phyloP scores from a whole-genome alignment of 2,888 invertebrate genomes.

The Magallana nippona region DNA sequence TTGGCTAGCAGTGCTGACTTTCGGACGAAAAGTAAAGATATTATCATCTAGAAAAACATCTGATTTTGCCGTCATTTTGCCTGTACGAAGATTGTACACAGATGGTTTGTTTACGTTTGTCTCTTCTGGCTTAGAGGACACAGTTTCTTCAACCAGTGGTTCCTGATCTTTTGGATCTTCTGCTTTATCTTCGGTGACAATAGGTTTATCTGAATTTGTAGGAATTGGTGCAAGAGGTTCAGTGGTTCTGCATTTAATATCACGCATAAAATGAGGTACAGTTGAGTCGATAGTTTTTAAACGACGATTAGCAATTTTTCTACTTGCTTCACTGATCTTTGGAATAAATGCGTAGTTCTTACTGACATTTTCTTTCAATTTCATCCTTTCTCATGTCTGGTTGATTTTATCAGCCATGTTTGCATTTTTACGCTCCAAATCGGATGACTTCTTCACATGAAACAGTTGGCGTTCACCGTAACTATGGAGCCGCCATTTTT shows the following conservation, averaged over 20 bases:
- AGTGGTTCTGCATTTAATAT: constrained; percentile 62
- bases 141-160: constrained; percentile 12
- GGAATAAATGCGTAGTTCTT: constrained; percentile 63
- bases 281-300: constrained; percentile 58
- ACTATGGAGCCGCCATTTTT: constrained; percentile 72
- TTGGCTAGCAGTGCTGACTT: constrained; percentile 70
- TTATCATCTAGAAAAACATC: constrained; percentile 66
- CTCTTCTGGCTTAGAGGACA: constrained; percentile 19
- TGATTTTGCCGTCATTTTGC: constrained; percentile 58
- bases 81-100: constrained; percentile 50
- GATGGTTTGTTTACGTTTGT: constrained; percentile 44
- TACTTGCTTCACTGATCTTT: constrained; percentile 67
- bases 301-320: constrained; percentile 63
- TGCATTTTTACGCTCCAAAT: constrained; percentile 21
- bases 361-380: constrained; percentile 60
- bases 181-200: constrained; percentile 17
- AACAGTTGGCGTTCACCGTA: constrained; percentile 59
- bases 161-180: constrained; percentile 14
- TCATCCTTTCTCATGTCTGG: constrained; percentile 65
- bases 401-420: constrained; percentile 44
- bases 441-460: constrained; percentile 6
- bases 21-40: constrained; percentile 73
- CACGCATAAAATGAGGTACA: constrained; percentile 67
- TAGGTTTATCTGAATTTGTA: constrained; percentile 42
- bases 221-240: constrained; percentile 65